Percentiles rank a stretch among this genome's conserved stretches.
phyloP scores from a whole-genome alignment of 2,113 vertebrate species.

The Laterallus jamaicensis region DNA sequence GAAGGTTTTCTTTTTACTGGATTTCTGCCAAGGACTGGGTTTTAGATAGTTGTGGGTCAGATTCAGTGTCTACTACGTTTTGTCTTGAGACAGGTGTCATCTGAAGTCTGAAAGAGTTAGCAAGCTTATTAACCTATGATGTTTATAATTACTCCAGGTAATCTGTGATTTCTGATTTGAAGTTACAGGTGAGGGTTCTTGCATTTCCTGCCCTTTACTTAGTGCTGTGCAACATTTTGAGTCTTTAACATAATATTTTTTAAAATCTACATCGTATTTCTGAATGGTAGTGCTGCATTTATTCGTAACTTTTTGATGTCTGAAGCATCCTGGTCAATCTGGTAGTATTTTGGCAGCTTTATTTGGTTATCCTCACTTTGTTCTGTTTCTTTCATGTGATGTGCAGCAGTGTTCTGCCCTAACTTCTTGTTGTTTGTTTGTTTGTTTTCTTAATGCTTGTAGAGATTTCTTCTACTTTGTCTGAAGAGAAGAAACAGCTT shows the following conservation, averaged over 20 bases:
- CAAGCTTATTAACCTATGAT: not conserved
- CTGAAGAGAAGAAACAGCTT: conserved; percentile 69
- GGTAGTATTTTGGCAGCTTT: not conserved
- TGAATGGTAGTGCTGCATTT: not conserved
- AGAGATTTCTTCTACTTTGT: conserved; percentile 29
- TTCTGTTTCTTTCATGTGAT: not conserved
- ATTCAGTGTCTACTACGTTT: not conserved
- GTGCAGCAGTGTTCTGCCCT: not conserved
- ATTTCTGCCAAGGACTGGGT: not conserved
- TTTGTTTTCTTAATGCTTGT: conserved; percentile 40
- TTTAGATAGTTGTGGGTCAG: not conserved
- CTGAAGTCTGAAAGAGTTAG: not conserved
- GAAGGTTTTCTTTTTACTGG: not conserved
- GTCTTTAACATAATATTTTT: not conserved
- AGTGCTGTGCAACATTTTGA: not conserved
- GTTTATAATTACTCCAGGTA: not conserved
- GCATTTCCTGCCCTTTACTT: not conserved
- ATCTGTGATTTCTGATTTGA: not conserved
- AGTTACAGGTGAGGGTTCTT: not conserved
- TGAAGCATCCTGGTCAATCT: not conserved
- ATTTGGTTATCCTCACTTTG: not conserved
- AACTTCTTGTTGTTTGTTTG: not conserved
- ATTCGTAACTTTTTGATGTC: not conserved
- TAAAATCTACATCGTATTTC: not conserved
- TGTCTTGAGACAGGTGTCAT: not conserved